Conservation (phyloP, 2,113 vertebrate species). For the Miniopterus natalensis region DNA sequence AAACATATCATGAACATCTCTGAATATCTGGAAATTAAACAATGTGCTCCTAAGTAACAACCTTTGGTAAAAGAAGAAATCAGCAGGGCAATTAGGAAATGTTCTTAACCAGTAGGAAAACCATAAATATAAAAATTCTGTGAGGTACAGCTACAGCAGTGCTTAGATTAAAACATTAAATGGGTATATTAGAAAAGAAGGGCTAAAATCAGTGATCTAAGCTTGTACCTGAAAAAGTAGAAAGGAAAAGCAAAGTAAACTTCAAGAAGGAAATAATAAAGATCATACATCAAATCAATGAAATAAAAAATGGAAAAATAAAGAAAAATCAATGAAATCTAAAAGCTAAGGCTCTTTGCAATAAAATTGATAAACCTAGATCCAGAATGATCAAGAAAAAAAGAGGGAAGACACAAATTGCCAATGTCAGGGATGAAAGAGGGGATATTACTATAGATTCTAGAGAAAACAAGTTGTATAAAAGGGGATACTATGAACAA, state of each 20-base stretch:
- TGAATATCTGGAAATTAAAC: slow-evolving; percentile 17
- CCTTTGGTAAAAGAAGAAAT: not conserved
- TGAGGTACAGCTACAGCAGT: not conserved
- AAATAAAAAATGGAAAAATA: slow-evolving; percentile 29
- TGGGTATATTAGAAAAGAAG: not conserved
- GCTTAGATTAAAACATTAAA: not conserved
- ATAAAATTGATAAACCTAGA: not conserved
- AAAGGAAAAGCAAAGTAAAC: slow-evolving; percentile 13
- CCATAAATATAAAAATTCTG: not conserved
- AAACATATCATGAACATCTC: not conserved
- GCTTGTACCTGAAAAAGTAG: not conserved
- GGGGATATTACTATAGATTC: not conserved
- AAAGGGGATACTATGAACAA: not conserved
- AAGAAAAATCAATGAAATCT: not conserved
- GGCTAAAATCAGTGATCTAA: not conserved
- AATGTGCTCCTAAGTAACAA: slow-evolving; percentile 19
- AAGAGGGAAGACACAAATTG: not conserved
- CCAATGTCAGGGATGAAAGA: not conserved
- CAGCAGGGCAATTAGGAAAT: slow-evolving; percentile 2
- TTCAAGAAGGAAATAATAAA: slow-evolving; percentile 4
- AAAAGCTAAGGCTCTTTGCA: slow-evolving; percentile 25
- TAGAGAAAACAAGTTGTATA: not conserved
- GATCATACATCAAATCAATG: not conserved
- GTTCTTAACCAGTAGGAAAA: not conserved
- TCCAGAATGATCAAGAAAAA: not conserved